These are phyloP conservation scores for Hypomecis atomaria DNA, from an alignment of 2,888 invertebrate species.

Conservation along the genomic window DNA sequence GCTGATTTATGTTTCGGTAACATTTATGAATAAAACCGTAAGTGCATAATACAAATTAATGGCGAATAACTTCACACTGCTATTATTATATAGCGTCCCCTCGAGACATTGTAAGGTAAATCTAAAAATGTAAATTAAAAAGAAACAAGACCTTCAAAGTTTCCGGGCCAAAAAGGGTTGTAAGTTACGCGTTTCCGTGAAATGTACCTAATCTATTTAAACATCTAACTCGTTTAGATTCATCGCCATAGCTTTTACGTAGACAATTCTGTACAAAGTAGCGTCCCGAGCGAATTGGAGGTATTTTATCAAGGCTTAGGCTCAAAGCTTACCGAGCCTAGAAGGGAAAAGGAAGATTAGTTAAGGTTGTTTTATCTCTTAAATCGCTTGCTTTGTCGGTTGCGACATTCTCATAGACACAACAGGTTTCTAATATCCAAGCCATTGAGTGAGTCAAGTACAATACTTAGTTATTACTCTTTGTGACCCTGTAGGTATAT, in stretches of 20 bases:
- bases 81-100: constrained; percentile 18
- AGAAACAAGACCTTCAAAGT: constrained; percentile 51
- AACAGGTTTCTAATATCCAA: neutral
- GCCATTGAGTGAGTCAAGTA: neutral
- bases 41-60: too few species aligned
- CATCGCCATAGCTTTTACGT: constrained; percentile 35
- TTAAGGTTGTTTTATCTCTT: constrained; percentile 11
- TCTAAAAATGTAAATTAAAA: constrained; percentile 50
- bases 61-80: neutral
- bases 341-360: constrained; percentile 16
- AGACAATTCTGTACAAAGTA: constrained; percentile 34
- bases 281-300: constrained; percentile 33
- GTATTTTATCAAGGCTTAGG: constrained; percentile 35
- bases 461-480: neutral
- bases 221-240: constrained; percentile 38
- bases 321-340: constrained; percentile 18
- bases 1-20: too few species aligned
- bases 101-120: constrained; percentile 35
- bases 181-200: constrained; percentile 53
- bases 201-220: constrained; percentile 40
- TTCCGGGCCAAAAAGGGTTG: constrained; percentile 54
- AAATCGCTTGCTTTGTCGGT: constrained; percentile 9
- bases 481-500: neutral
- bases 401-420: neutral
- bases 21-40: too few species aligned